A percentile compares a stretch with the other conserved stretches of the same genome.
Conservation (phyloP, 2,797 vertebrate genomes). For the Delichon dasypus region DNA sequence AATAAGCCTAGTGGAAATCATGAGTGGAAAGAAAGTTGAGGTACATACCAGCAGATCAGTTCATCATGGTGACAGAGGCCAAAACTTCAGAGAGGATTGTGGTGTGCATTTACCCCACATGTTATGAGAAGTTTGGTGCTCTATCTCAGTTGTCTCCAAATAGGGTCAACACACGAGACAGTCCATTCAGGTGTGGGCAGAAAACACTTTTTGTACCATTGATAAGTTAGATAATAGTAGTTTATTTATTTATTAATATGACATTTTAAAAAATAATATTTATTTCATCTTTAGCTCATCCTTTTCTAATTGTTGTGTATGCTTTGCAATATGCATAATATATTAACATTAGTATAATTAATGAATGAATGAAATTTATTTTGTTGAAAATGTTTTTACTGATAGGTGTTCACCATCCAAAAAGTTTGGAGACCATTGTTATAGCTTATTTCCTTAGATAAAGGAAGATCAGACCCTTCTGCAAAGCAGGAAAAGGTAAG, state of each 20-base stretch:
- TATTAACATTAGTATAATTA: neutral
- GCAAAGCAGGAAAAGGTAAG: neutral
- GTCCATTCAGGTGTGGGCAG: neutral
- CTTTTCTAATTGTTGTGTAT: neutral
- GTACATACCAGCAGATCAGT: neutral
- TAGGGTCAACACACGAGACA: accelerated
- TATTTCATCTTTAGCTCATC: neutral
- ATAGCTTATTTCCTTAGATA: neutral
- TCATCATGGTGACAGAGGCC: neutral
- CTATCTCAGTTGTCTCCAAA: neutral
- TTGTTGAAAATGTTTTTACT: neutral
- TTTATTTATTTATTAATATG: neutral
- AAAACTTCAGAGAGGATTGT: neutral
- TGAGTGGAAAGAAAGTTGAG: neutral
- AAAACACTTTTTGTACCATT: neutral
- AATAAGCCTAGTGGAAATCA: neutral
- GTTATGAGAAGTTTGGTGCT: neutral
- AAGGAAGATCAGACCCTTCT: neutral
- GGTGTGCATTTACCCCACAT: neutral
- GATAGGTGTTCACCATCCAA: neutral
- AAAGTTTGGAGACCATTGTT: neutral
- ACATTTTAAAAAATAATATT: neutral
- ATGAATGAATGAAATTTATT: neutral
- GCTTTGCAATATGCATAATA: neutral
- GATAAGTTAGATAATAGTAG: neutral